Base-by-base conservation (phyloP, 2,888 invertebrate genomes). In the Nemotelus nigrinus region DNA sequence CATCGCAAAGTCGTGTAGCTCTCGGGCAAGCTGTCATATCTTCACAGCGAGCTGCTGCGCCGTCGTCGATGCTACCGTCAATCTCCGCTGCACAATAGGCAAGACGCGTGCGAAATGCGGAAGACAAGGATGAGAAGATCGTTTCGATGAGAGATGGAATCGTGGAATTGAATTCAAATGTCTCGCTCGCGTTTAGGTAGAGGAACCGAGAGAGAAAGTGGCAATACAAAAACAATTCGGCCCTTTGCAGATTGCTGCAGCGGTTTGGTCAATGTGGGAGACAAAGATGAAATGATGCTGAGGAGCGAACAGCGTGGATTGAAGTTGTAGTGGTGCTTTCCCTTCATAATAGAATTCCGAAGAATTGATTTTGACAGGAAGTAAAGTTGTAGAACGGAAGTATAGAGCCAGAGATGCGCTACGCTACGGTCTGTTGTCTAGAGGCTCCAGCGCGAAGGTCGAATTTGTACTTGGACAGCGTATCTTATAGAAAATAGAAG, bases 211-310 rank as follows among this genome's bases (percentile, higher is more conserved):
- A 25, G 63, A 63, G 63, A 63, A 63, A 63, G 63, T 41, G 25
- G 41, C 43, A 70, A 70, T 44, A 70, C 43, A 55, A 55, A 70
- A 70, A 70, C 70, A 70, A 8, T 8, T n/a, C n/a, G 43, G 70
- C 53, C 55, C 70, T 70, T 70, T 70, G 70, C 70, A 70, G 70
- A 70, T 47, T 65, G 44, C 5, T 41, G 63, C 53, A 53, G 53
- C 53, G 53, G 10, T 53, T 7, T 53, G 10, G 53, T 25, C 25
- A 63, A 63, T 41, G 63, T 41, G 25, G 25, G 41, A 63, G 5
- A 63, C 41, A 63, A 43, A 5, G 39, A 63, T 10, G 10, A 10
- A 53, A 7, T 6, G 53, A 10, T 6, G 53, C n/a, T 10, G 8
- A 10, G 8, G 10, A 8, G 57, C 5, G 3, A 25, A 57, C 57